Evolutionary conservation across 2,797 vertebrate species (phyloP), one percentile per base, ranked within the genome.

Genomic region (Tympanoctomys barrerae): DNA sequence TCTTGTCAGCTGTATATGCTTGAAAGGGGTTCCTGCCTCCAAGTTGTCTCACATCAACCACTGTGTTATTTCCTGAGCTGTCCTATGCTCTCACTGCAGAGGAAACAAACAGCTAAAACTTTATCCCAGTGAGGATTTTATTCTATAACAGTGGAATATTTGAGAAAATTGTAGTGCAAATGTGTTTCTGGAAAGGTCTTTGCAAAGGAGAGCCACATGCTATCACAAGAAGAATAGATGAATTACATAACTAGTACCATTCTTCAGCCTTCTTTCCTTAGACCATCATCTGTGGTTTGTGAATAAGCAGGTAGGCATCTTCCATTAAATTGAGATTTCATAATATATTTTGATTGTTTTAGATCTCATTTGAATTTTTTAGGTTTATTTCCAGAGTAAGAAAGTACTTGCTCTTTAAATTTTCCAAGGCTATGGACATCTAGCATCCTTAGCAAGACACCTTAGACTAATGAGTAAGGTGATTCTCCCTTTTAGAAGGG

Each of bases 321-420:
- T 84, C 22, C 24, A 36, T 46, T 78, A 66, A 82, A 52, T 66
- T 89, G 26, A 78, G 79, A 33, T 78, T 42, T 22, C 75, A 52
- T 52, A 70, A 39, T 61, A 42, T 26, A 42, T 84, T 89, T 77
- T 19, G 13, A 80, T n/a, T 64, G 36, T 88, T 90, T 89, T 12
- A 42, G n/a, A 22, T 26, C 46, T 90, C 16, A 64, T 87, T 86
- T 59, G 61, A 39, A 28, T 7, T 61, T 96, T 68, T 52, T 84
- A 52, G 46, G 68, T 79, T 89, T 78, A 64, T 61, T 59, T 6
- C 39, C 82, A 52, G n/a, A 87, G 52, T 87, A 57, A 87, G n/a
- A 96, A 95, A 83, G 57, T 12, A 39, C 66, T 80, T 94, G 28
- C n/a, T 70, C 14, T 42, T 91, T 8, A 80, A 91, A 89, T 54